Base-by-base conservation (phyloP, 2,888 invertebrate species). In the Artemia sp. region DNA sequence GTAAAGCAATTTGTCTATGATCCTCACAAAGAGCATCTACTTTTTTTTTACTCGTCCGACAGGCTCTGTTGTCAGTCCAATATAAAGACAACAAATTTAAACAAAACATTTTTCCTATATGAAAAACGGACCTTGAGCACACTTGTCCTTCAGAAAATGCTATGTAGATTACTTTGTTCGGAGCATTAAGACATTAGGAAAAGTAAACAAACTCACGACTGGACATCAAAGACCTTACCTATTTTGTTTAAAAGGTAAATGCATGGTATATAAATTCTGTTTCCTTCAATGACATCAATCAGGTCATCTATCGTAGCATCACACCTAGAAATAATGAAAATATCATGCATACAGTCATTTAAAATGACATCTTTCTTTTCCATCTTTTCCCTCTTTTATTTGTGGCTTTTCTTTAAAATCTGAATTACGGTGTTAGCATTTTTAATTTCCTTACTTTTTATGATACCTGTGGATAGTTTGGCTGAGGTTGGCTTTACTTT, bases 161-260 rank as follows among this genome's bases (percentile, higher is more conserved):
- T 12, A 68, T 51, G 24, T 51, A 1, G 12, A 70, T 50, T 38
- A 2, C 12, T 8, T 7, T 12, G 3, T 38, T 14, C 70, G 6
- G 12, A 70, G n/a, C n/a, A 71, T 6, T 12, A 52, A 12, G 71
- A 19, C 51, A 12, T 64, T 66, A 14, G 64, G 58, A 50, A 51
- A 66, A 71, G 9, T 24, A 12, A 68, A 14, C n/a, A 2, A 38
- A n/a, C 51, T 67, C 2, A 50, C 12, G 51, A 68, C 2, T 72
- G 70, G 71, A 12, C 67, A 68, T 64, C 51, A 72, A 71, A 51
- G 67, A 66, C 72, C 73, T 76, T 76, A 87, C 92, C 93, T 77
- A 99, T 98, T 83, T 98, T 99, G 80, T 99, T 98, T 68, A 98
- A 85, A 74, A 98, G 84, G 81, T 97, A 99, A 79, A 98, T 95